Evolutionary conservation across 1,140 invertebrate species (phyloP).

Genomic region (Pseudomyrmex dendroicus): DNA sequence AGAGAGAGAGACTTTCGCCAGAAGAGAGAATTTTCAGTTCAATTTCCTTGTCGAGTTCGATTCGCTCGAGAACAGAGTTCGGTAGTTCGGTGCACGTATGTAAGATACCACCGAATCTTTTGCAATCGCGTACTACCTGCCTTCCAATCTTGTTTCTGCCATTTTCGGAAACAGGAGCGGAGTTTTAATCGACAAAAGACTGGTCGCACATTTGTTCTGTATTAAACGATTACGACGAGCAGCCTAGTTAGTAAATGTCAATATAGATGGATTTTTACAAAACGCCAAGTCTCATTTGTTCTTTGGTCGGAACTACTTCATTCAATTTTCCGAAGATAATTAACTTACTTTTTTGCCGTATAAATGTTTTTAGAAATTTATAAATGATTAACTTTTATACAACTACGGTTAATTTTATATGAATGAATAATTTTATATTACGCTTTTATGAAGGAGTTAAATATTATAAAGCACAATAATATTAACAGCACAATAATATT

Average conservation of each 20-base stretch:
- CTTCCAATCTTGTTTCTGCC: constrained; percentile 18
- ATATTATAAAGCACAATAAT: too few species aligned
- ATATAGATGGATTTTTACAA: not conserved
- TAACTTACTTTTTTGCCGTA: not conserved
- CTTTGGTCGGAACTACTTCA: not conserved
- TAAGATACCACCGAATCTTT: constrained; percentile 1
- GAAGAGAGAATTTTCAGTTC: not conserved
- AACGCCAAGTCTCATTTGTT: not conserved
- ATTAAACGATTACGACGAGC: constrained; percentile 26
- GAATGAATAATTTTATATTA: too few species aligned
- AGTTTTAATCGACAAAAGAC: constrained; percentile 50
- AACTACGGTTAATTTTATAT: too few species aligned
- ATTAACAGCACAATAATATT: too few species aligned
- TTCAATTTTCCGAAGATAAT: constrained; percentile 20
- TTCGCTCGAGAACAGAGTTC: not conserved
- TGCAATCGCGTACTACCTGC: not conserved
- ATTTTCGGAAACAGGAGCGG: not conserved
- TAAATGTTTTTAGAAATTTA: too few species aligned
- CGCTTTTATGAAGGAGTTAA: too few species aligned
- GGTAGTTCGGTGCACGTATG: constrained; percentile 1
- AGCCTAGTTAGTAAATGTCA: not conserved
- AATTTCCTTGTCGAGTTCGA: not conserved
- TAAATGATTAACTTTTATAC: too few species aligned
- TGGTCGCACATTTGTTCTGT: not conserved
- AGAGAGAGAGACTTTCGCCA: not conserved